Base-by-base conservation (phyloP, 2,888 invertebrate species). In the Lithophane leautieri region DNA sequence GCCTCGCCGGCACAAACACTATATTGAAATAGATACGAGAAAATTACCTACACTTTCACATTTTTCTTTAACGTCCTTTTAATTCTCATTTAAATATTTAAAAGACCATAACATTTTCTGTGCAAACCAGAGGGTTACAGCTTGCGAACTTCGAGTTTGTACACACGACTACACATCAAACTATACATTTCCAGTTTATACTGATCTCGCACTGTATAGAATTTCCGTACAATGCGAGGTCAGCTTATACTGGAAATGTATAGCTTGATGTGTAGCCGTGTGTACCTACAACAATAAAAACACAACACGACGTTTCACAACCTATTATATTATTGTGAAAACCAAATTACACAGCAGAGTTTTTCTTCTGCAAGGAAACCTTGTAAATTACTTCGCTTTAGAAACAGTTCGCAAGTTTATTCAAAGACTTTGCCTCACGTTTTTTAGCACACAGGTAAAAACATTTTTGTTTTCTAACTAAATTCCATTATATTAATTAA, bases 11-110 rank as follows among this genome's bases (percentile, higher is more conserved):
- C 34, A 19, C 85, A 80, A 80, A 86, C 84, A 76, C 79, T 84
- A 84, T 78, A 81, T 75, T 82, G 70, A 81, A 72, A 83, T 73
- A 84, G 78, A 86, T 88, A 88, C 28, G 73, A 58, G 77, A 63
- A 86, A 86, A 88, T 88, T 83, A 34, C 34, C 34, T 34, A 82
- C 81, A 80, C 52, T 75, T 73, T 69, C 76, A 67, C 58, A 42
- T 73, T 67, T 67, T 70, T 67, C 50, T 69, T 61, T 47, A 81
- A 58, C 25, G 61, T 54, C 22, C 28, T 68, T 70, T 78, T 78
- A 58, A 71, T 70, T 69, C 69, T 19, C 25, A 69, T 77, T 79
- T 60, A 16, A 76, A 82, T 82, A 82, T 76, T 77, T 60, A 76
- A 67, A 77, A 78, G 54, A 14, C 4, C 44, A 58, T 52, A 22